Conservation (phyloP, 2,888 invertebrate species). For the Tillus elongatus region DNA sequence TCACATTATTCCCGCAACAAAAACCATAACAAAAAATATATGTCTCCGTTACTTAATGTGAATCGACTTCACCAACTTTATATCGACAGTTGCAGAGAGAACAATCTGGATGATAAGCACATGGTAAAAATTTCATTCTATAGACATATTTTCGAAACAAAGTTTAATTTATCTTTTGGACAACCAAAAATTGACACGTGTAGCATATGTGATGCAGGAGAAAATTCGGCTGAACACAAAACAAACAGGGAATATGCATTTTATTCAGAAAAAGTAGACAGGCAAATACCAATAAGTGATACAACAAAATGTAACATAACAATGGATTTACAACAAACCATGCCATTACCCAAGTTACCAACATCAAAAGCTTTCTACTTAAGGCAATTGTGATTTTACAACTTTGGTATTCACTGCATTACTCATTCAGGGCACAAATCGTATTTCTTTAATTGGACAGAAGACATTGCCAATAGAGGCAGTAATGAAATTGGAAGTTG, state of each 20-base stretch:
- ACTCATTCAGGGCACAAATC: slow-evolving; percentile 9
- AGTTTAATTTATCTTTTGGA: neutral
- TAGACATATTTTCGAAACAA: neutral
- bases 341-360: slow-evolving; percentile 21
- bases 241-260: neutral
- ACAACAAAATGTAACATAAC: too few relatives aligned
- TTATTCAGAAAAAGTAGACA: neutral
- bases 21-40: too few relatives aligned
- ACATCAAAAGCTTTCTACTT: slow-evolving; percentile 22
- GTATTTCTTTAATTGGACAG: slow-evolving; percentile 24
- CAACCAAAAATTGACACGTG: neutral
- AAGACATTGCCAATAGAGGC: slow-evolving; percentile 17
- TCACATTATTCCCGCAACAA: too few relatives aligned
- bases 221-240: slow-evolving; percentile 1
- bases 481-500: slow-evolving; percentile 8
- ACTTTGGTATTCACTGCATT: slow-evolving; percentile 19
- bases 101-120: neutral
- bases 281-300: too few relatives aligned
- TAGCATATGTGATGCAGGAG: slow-evolving; percentile 1
- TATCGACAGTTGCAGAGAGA: neutral
- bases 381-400: slow-evolving; percentile 23
- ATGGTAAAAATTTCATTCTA: neutral
- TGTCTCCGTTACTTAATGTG: slow-evolving; percentile 1
- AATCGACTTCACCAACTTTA: neutral
- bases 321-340: slow-evolving; percentile 22